phyloP scores from a whole-genome alignment of 2,888 invertebrate genomes.

The Drosophila acutilabella region DNA sequence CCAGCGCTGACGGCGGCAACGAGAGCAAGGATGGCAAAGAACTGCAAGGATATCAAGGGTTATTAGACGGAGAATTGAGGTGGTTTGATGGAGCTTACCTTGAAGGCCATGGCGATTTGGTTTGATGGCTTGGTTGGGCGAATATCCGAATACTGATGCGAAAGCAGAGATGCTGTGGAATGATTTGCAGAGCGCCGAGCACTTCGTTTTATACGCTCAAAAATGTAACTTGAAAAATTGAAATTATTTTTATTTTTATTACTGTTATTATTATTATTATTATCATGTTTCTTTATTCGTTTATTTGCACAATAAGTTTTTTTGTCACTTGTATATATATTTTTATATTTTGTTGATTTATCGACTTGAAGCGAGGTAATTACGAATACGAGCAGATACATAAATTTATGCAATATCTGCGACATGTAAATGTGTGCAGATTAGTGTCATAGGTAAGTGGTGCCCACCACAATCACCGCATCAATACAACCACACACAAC shows the following conservation, averaged over 20 bases:
- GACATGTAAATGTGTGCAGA: conserved; percentile 71
- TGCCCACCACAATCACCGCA: conserved; percentile 11
- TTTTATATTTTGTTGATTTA: conserved; percentile 49
- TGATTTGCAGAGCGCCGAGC: conserved; percentile 57
- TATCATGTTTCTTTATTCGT: conserved; percentile 20
- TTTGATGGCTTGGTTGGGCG: conserved; percentile 21
- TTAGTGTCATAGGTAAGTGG: conserved; percentile 73
- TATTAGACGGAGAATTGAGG: neutral
- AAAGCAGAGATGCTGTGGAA: conserved; percentile 67
- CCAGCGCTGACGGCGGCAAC: conserved; percentile 77
- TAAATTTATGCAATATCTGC: conserved; percentile 66
- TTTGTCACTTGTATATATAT: conserved; percentile 65
- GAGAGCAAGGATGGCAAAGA: conserved; percentile 72
- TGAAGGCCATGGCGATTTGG: conserved; percentile 69
- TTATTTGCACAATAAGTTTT: conserved; percentile 44
- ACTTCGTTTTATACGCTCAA: conserved; percentile 66
- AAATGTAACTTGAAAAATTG: conserved; percentile 35
- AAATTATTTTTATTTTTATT: conserved; percentile 43
- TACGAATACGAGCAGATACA: conserved; percentile 32
- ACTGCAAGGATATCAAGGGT: conserved; percentile 53
- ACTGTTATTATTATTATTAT: neutral
- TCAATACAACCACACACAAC: conserved; percentile 21
- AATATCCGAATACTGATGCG: conserved; percentile 55
- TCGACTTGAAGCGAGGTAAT: conserved; percentile 56
- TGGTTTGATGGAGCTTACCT: conserved; percentile 49